Evolutionary conservation across 1,140 invertebrate species (phyloP).

Genomic region (Dinothrombium tinctorium): DNA sequence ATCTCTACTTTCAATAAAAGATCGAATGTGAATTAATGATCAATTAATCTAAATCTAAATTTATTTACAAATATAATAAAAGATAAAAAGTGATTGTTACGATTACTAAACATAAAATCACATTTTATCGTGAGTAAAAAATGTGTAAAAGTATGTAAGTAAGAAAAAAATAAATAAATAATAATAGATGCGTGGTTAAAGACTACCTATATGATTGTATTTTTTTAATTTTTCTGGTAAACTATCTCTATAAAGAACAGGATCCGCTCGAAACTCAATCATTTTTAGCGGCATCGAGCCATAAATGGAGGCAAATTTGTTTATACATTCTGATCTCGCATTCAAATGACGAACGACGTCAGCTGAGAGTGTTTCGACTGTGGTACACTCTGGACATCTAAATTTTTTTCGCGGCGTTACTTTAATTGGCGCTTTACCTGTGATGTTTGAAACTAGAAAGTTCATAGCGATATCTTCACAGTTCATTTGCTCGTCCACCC

Average conservation of each 20-base stretch:
- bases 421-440: slow-evolving; percentile 78
- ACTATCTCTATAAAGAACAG: slow-evolving; percentile 69
- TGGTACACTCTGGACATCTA: slow-evolving; percentile 81
- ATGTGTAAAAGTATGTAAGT: no score
- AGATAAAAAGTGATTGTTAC: no score
- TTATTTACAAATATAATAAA: no score
- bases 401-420: slow-evolving; percentile 95
- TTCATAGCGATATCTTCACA: slow-evolving; percentile 91
- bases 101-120: no score
- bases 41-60: no score
- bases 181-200: slow-evolving; percentile 38
- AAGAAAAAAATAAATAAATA: slow-evolving; percentile 15
- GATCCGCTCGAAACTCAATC: slow-evolving; percentile 81
- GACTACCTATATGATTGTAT: slow-evolving; percentile 70
- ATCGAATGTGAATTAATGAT: no score
- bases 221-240: slow-evolving; percentile 63
- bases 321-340: slow-evolving; percentile 72
- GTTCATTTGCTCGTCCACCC: slow-evolving; percentile 78
- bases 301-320: slow-evolving; percentile 55
- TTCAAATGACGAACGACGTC: slow-evolving; percentile 69
- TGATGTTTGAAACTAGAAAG: slow-evolving; percentile 68
- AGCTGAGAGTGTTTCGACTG: slow-evolving; percentile 77
- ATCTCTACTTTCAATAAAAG: no score
- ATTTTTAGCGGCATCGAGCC: slow-evolving; percentile 62
- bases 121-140: no score